Evolutionary conservation across 1,140 invertebrate genomes (phyloP).

Genomic region (Lepidurus couesii): DNA sequence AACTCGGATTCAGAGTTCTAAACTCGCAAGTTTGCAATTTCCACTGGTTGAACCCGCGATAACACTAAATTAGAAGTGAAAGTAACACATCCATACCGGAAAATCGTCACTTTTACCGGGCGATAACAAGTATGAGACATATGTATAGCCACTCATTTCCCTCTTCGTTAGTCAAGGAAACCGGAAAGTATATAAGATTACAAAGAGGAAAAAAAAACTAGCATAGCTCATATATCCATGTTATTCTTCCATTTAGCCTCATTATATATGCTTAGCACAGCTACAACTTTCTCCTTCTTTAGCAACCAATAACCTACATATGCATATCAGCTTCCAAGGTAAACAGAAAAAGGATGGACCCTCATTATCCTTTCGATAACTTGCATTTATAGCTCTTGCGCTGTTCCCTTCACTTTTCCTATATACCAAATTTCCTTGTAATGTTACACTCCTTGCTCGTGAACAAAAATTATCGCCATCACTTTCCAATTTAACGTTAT

Average conservation of each 20-base stretch:
- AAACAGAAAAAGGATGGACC: neutral
- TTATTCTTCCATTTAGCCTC: slow-evolving; percentile 15
- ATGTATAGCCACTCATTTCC: neutral
- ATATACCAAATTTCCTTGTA: neutral
- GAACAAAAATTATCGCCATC: no score
- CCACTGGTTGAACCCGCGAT: no score
- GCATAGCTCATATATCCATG: neutral
- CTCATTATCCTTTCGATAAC: neutral
- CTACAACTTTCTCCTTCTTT: slow-evolving; percentile 19
- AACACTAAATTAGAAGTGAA: neutral
- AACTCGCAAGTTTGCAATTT: no score
- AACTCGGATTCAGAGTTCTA: no score
- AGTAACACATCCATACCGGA: neutral
- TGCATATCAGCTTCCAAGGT: neutral
- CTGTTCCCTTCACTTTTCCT: neutral
- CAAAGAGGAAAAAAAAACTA: neutral
- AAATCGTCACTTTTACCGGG: neutral
- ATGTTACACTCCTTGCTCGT: neutral
- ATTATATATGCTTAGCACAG: neutral
- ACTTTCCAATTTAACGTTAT: no score
- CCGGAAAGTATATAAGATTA: neutral
- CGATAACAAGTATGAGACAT: neutral
- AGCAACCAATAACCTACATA: slow-evolving; percentile 22
- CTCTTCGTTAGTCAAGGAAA: neutral
- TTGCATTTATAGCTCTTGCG: neutral